phyloP scores from a whole-genome alignment of 2,797 vertebrate species.

The Malurus splendens region DNA sequence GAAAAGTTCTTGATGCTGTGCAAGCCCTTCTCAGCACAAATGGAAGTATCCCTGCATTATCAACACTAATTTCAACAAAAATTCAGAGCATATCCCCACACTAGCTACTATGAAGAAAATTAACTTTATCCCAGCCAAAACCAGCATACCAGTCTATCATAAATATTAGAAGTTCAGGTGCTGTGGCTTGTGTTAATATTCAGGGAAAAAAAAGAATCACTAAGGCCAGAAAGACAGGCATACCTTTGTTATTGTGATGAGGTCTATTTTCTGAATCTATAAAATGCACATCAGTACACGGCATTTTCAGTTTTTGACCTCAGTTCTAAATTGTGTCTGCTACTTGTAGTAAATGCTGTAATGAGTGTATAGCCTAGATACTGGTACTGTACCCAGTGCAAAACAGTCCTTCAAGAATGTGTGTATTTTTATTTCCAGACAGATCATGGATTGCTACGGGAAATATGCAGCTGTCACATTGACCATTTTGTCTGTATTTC shows the following conservation, averaged over 20 bases:
- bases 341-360: background rate
- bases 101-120: background rate
- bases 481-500: constrained; percentile 76
- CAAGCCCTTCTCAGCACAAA: background rate
- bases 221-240: background rate
- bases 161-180: background rate
- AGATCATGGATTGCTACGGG: constrained; percentile 74
- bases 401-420: background rate
- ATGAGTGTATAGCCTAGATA: background rate
- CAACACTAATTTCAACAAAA: background rate
- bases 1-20: background rate
- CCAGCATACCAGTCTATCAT: background rate
- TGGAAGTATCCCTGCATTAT: background rate
- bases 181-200: background rate
- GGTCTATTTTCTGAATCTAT: background rate
- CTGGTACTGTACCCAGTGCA: background rate
- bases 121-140: background rate
- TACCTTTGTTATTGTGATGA: background rate
- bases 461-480: constrained; percentile 79
- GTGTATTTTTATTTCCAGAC: constrained; percentile 54
- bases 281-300: background rate
- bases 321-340: background rate
- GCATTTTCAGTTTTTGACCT: background rate
- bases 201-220: background rate
- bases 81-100: background rate